Conservation (phyloP, 1,140 invertebrate genomes). For the Lysiphlebus fabarum region DNA sequence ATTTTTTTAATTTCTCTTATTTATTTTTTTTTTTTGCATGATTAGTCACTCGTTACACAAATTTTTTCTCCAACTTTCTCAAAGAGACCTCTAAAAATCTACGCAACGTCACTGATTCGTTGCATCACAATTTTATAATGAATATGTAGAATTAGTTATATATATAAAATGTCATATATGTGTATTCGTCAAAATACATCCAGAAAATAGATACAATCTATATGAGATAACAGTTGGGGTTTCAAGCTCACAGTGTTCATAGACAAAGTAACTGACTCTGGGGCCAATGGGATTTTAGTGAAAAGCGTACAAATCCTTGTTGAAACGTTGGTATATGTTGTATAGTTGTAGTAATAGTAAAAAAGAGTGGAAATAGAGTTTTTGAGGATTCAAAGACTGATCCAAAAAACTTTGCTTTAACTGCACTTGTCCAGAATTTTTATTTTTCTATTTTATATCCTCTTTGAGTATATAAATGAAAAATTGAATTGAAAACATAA, state of each 20-base stretch:
- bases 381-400: constrained; percentile 30
- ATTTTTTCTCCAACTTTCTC: too few relatives aligned
- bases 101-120: too few relatives aligned
- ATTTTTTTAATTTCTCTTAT: too few relatives aligned
- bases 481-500: not conserved
- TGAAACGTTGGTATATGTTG: constrained; percentile 25
- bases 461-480: not conserved
- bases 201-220: too few relatives aligned
- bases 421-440: not conserved
- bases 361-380: constrained; percentile 30
- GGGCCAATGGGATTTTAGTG: constrained; percentile 38
- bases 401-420: constrained; percentile 31
- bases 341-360: constrained; percentile 7
- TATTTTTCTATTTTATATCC: not conserved
- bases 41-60: constrained; percentile 3
- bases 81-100: too few relatives aligned
- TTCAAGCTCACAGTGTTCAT: not conserved
- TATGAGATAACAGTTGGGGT: too few relatives aligned
- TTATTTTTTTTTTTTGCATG: too few relatives aligned
- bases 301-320: constrained; percentile 49
- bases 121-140: too few relatives aligned
- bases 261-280: constrained; percentile 11
- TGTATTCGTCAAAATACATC: too few relatives aligned
- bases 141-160: too few relatives aligned
- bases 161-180: too few relatives aligned